Conservation (phyloP, 2,797 vertebrate genomes). For the Balearica regulorum region DNA sequence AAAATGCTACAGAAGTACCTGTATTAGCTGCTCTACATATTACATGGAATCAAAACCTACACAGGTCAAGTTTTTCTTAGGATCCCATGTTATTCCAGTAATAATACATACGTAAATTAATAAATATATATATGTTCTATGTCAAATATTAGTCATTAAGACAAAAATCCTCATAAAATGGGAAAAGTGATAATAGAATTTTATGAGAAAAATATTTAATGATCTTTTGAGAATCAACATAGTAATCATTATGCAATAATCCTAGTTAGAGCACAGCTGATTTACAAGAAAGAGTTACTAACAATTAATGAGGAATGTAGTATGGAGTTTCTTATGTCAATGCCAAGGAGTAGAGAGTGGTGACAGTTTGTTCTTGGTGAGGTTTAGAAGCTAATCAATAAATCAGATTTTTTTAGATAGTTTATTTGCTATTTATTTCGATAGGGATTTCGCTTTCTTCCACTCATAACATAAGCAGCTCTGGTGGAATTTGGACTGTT, state of each 20-base stretch:
- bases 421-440: not conserved
- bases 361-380: not conserved
- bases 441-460: not conserved
- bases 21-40: not conserved
- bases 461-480: not conserved
- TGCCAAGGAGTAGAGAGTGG: not conserved
- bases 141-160: not conserved
- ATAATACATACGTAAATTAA: not conserved
- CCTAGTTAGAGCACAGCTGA: not conserved
- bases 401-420: not conserved
- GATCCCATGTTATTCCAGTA: not conserved
- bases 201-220: not conserved
- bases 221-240: not conserved
- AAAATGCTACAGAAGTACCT: not conserved
- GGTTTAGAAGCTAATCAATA: not conserved
- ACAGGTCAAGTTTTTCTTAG: not conserved
- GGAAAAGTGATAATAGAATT: not conserved
- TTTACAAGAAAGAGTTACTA: not conserved
- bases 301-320: not conserved
- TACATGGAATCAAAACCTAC: not conserved
- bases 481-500: not conserved
- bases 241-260: not conserved
- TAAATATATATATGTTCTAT: not conserved
- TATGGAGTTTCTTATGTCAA: not conserved
- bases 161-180: not conserved